phyloP scores from a whole-genome alignment of 2,797 vertebrate species.

The Lacerta agilis region DNA sequence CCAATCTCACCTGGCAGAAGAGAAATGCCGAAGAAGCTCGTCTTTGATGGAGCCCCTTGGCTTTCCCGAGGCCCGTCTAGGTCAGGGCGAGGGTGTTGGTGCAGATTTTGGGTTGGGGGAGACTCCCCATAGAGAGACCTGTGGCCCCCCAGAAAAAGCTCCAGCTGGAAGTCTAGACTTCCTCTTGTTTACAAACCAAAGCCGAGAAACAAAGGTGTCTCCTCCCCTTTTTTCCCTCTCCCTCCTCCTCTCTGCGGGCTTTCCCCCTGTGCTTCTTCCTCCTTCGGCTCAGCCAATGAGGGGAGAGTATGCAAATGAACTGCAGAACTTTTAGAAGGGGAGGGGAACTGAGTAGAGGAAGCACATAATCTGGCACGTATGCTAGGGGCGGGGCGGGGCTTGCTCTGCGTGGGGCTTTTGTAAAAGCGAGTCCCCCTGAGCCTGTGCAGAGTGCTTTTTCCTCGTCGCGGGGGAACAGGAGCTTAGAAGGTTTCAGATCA shows the following conservation, averaged over 20 bases:
- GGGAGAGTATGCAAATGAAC: conserved; percentile 25
- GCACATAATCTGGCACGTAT: neutral
- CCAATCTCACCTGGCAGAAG: conserved; percentile 26
- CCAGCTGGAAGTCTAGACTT: conserved; percentile 44
- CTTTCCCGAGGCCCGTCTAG: neutral
- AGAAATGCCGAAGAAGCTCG: neutral
- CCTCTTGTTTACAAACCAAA: conserved; percentile 49
- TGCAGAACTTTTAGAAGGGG: conserved; percentile 27
- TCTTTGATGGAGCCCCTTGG: neutral
- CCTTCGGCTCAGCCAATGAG: conserved; percentile 24
- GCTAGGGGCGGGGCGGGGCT: neutral
- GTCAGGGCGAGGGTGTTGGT: neutral
- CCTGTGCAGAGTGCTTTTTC: neutral
- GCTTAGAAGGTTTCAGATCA: neutral
- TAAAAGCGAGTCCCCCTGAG: neutral
- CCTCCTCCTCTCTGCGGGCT: conserved; percentile 42
- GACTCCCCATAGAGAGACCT: neutral
- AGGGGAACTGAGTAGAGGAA: neutral
- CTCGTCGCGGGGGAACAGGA: neutral
- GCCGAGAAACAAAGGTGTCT: conserved; percentile 44
- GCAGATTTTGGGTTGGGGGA: neutral
- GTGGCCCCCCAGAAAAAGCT: neutral
- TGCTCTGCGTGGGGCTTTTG: neutral
- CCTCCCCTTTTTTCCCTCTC: conserved; percentile 17
- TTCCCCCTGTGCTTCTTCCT: conserved; percentile 32